Evolutionary conservation across 1,140 invertebrate species (phyloP).

Genomic region (Liolophura sinensis): DNA sequence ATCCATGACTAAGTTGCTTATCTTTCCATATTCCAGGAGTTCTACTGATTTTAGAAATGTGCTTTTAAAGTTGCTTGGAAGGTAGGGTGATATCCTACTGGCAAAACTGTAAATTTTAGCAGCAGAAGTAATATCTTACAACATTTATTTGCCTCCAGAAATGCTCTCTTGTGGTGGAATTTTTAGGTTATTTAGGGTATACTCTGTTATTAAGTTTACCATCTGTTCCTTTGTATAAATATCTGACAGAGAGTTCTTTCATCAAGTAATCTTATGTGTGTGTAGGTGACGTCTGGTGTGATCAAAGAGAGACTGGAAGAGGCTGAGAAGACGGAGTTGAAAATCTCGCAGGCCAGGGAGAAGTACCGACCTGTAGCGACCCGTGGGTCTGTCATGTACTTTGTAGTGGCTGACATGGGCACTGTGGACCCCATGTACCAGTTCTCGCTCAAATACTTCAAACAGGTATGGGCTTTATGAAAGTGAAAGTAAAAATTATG

Average conservation of each 20-base stretch:
- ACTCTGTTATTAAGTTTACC: not conserved
- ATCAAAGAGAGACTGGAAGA: slow-evolving; percentile 79
- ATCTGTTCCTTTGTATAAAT: too few species aligned
- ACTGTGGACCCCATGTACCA: slow-evolving; percentile 61
- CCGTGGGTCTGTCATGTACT: slow-evolving; percentile 60
- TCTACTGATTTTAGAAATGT: too few species aligned
- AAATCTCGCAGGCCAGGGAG: slow-evolving; percentile 53
- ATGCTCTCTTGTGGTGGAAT: too few species aligned
- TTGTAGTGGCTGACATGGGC: slow-evolving; percentile 60
- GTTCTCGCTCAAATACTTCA: slow-evolving; percentile 85
- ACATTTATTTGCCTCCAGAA: too few species aligned
- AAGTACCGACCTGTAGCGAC: slow-evolving; percentile 57
- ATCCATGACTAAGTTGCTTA: too few species aligned
- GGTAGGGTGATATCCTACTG: too few species aligned
- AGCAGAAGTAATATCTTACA: too few species aligned
- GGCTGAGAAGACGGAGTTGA: slow-evolving; percentile 74
- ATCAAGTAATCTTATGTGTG: not conserved
- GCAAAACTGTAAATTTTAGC: too few species aligned
- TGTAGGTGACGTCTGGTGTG: slow-evolving; percentile 55
- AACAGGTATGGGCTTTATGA: slow-evolving; percentile 61
- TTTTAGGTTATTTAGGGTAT: too few species aligned
- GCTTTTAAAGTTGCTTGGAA: too few species aligned
- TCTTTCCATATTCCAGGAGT: too few species aligned
- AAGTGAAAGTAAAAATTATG: too few species aligned
- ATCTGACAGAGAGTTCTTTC: slow-evolving; percentile 1